phyloP scores from a whole-genome alignment of 64 coral and sea anemone species.

The Trachythela sp. region DNA sequence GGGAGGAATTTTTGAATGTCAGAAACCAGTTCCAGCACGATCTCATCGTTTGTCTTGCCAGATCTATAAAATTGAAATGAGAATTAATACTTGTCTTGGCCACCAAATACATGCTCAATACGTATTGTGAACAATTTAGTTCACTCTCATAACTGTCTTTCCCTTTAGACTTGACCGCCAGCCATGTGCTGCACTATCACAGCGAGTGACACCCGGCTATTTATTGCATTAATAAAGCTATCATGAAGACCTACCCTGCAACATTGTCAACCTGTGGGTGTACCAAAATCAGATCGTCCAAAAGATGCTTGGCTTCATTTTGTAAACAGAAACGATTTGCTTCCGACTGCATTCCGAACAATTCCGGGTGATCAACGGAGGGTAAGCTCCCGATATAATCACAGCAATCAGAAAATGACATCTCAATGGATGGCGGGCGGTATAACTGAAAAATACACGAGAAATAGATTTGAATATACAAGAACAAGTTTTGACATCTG shows the following conservation, averaged over 20 bases:
- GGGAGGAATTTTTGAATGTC: constrained; percentile 68
- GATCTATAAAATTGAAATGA: constrained; percentile 39
- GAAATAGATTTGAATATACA: not conserved
- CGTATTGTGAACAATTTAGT: no score
- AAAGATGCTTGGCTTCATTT: constrained; percentile 51
- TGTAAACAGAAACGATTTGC: constrained; percentile 61
- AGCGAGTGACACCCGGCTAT: no score
- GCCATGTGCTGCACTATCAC: no score
- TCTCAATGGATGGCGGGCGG: constrained; percentile 71
- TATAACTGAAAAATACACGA: constrained; percentile 55
- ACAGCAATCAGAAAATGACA: constrained; percentile 80
- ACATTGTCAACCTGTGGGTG: constrained; percentile 42
- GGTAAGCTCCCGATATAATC: constrained; percentile 79
- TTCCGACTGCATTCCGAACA: constrained; percentile 88
- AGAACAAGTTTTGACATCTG: not conserved
- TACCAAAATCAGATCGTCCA: constrained; percentile 49
- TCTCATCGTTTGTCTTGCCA: constrained; percentile 77
- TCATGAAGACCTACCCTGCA: constrained; percentile 52
- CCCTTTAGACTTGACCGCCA: no score
- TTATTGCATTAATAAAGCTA: not conserved
- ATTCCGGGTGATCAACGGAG: constrained; percentile 59
- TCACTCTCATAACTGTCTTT: no score
- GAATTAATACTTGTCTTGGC: no score
- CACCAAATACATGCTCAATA: no score
- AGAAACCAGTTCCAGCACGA: constrained; percentile 59